phyloP scores from a whole-genome alignment of 2,888 invertebrate genomes.

The Tethea ocularis region DNA sequence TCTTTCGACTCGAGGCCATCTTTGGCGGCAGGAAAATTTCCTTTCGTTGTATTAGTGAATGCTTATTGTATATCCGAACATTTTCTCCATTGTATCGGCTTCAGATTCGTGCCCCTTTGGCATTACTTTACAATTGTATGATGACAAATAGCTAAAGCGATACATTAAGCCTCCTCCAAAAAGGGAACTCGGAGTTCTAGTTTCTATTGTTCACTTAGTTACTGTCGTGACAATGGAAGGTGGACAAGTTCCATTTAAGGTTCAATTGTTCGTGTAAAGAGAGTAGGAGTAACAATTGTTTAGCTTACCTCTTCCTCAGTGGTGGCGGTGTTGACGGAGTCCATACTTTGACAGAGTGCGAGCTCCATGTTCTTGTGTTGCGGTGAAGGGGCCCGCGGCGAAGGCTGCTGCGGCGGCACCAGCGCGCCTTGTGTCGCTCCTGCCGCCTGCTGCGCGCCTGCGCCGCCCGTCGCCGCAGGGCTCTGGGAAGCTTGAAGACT shows the following conservation, averaged over 20 bases:
- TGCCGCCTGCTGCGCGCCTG: constrained; percentile 67
- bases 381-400: constrained; percentile 70
- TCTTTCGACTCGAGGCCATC: constrained; percentile 55
- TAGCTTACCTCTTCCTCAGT: constrained; percentile 97
- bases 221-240: neutral
- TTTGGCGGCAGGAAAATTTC: constrained; percentile 66
- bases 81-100: constrained; percentile 67
- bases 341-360: constrained; percentile 98
- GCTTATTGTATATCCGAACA: constrained; percentile 74
- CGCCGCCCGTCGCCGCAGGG: constrained; percentile 70
- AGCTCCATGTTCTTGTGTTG: constrained; percentile 84
- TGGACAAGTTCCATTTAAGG: neutral
- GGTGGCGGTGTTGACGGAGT: constrained; percentile 97
- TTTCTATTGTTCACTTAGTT: constrained; percentile 49
- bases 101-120: constrained; percentile 51
- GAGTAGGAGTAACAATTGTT: neutral
- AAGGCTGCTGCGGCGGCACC: constrained; percentile 77
- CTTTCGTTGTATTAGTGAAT: constrained; percentile 77
- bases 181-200: constrained; percentile 45
- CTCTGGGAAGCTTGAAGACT: constrained; percentile 59
- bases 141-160: constrained; percentile 64
- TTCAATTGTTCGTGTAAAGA: neutral
- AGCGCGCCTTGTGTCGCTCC: constrained; percentile 71
- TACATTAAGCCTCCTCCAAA: constrained; percentile 58
- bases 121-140: constrained; percentile 64